Percentiles rank a stretch among this genome's conserved stretches.
Conservation (phyloP, 2,113 vertebrate genomes). For the Taxidea taxus region DNA sequence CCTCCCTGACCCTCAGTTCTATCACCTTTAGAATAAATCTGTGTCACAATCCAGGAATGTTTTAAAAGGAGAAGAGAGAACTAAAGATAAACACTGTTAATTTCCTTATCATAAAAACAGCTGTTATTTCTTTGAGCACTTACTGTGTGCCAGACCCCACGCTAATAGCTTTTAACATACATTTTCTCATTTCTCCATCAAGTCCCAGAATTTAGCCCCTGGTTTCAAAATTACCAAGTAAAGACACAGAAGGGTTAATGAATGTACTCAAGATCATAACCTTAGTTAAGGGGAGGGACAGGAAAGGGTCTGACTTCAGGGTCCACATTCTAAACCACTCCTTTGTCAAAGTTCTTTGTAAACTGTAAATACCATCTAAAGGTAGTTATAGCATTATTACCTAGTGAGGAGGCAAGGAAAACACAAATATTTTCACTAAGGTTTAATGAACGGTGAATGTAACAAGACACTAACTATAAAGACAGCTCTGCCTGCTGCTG, state of each 20-base stretch:
- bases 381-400: not conserved
- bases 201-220: not conserved
- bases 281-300: not conserved
- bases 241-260: not conserved
- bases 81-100: not conserved
- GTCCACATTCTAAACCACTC: not conserved
- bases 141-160: not conserved
- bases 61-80: not conserved
- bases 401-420: not conserved
- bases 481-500: not conserved
- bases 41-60: not conserved
- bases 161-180: not conserved
- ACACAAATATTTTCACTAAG: not conserved
- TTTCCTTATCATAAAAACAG: not conserved
- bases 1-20: not conserved
- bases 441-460: not conserved
- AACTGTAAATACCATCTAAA: not conserved
- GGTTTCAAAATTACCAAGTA: slow-evolving; percentile 1
- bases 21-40: not conserved
- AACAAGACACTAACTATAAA: not conserved
- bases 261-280: not conserved
- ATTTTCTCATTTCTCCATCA: not conserved
- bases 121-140: not conserved
- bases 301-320: not conserved
- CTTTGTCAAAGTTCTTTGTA: not conserved